phyloP scores from a whole-genome alignment of 2,113 vertebrate genomes.

The Gallinago paraguaiae region DNA sequence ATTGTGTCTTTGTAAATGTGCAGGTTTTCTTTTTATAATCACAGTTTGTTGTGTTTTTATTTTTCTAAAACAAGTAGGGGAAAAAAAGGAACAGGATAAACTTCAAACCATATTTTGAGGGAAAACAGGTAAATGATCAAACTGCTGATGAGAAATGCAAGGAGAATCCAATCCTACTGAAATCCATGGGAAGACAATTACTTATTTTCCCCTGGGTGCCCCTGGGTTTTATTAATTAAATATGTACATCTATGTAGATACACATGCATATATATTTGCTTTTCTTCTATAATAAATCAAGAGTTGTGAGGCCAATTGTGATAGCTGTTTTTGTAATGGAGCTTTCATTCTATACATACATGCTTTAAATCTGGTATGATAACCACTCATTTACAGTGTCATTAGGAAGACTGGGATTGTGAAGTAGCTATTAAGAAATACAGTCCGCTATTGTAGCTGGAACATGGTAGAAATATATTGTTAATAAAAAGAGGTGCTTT shows the following conservation, averaged over 20 bases:
- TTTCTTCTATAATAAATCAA: background rate
- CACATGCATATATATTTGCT: background rate
- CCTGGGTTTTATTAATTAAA: background rate
- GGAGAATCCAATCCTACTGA: background rate
- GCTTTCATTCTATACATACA: background rate
- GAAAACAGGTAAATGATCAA: background rate
- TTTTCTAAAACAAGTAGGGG: background rate
- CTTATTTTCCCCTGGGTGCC: background rate
- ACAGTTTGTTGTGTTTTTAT: background rate
- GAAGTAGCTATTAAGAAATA: constrained; percentile 6
- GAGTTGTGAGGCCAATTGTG: background rate
- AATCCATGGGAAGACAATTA: background rate
- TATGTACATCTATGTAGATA: background rate
- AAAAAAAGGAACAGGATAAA: background rate
- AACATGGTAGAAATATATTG: background rate
- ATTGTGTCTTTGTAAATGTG: background rate
- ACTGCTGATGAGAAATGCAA: background rate
- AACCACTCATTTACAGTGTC: background rate
- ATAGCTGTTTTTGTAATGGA: background rate
- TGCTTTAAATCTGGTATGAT: background rate
- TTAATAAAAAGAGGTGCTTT: constrained; percentile 14
- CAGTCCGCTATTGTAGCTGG: background rate
- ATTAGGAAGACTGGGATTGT: background rate
- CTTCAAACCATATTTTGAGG: background rate
- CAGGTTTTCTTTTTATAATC: background rate